Base-by-base conservation (phyloP, 2,113 vertebrate species). In the Hydropotes inermis region DNA sequence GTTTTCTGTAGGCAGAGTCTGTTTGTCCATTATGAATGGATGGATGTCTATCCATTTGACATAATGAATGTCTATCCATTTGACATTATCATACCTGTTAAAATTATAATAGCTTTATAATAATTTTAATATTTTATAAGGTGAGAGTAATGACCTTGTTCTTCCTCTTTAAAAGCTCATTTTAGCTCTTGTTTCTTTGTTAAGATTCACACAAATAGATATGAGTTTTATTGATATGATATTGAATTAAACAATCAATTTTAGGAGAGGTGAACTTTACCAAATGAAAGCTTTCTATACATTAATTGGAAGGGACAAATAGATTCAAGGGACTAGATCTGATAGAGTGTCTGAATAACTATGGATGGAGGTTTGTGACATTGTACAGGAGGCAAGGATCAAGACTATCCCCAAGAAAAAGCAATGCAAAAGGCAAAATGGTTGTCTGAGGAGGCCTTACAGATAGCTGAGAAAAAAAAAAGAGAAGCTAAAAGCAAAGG, bases 91-190 rank as follows among this genome's bases (percentile, higher is more conserved):
- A 7, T 3, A 30, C 25, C 47, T 78, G 50, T 93, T 9, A 74
- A 30, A 28, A 84, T 55, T 43, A 87, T 13, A 70, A 55, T 17
- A 50, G 6, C 3, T 43, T 57, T 67, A 25, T 21, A 19, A 47
- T 81, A 33, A 74, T 52, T 94, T 86, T 91, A 61, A 55, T 55
- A 54, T 79, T 5, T 91, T 19, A 30, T 57, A 55, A 33, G 1
- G 17, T 86, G 25, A 82, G n/a, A 92, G 47, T 27, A 85, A 57
- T 21, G 5, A 16, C 3, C 21, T 58, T 85, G 33, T 81, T 70
- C 33, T 90, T 96, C 52, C 27, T 84, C 19, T 88, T 70, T 33
- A 81, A 91, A 58, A 70, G 64, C 30, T 92, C 30, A 94, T 70
- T 15, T 76, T 90, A 2, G 1, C 16, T 60, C 19, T 39, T 76